Evolutionary conservation across 2,888 invertebrate species (phyloP), one percentile per base, ranked within the genome.

Genomic region (Dolomedes plantarius): DNA sequence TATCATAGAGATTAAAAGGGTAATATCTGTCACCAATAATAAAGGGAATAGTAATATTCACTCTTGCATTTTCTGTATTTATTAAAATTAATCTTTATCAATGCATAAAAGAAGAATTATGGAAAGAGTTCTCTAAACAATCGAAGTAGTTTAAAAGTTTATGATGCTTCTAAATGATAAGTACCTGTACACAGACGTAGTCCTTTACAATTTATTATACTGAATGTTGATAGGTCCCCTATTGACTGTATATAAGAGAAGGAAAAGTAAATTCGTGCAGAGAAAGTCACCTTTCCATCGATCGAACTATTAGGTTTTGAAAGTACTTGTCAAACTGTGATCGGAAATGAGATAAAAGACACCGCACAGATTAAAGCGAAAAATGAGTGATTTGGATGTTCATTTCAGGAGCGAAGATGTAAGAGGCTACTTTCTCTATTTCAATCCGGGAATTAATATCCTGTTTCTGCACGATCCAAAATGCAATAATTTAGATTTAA

Each of bases 201-300:
- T n/a, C n/a, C n/a, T n/a, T n/a, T n/a, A n/a, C n/a, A n/a, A n/a
- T n/a, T n/a, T n/a, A n/a, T n/a, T n/a, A n/a, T n/a, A n/a, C n/a
- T n/a, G n/a, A n/a, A n/a, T n/a, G n/a, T n/a, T n/a, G n/a, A n/a
- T n/a, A n/a, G n/a, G n/a, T n/a, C n/a, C n/a, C n/a, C n/a, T n/a
- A n/a, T n/a, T n/a, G n/a, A n/a, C n/a, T n/a, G n/a, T 19, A 16
- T 32, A 31, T 31, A 1, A 31, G 5, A 65, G 19, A 5, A 13
- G 27, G 31, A 0, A 31, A 64, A 64, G 16, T 64, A 65, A 2
- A 23, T 56, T 56, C 23, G 2, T 11, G 16, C 9, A 2, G 46
- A 77, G 77, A 77, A 69, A 69, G 77, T 77, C 69, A 77, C 77
- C 77, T 69, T 69, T 69, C 41, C 72, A 80, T 80, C 80, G 80